These are phyloP conservation scores for Haliclona indistincta DNA, from an alignment of 37 sponge, comb jelly and placozoan species.

Conservation along the genomic window DNA sequence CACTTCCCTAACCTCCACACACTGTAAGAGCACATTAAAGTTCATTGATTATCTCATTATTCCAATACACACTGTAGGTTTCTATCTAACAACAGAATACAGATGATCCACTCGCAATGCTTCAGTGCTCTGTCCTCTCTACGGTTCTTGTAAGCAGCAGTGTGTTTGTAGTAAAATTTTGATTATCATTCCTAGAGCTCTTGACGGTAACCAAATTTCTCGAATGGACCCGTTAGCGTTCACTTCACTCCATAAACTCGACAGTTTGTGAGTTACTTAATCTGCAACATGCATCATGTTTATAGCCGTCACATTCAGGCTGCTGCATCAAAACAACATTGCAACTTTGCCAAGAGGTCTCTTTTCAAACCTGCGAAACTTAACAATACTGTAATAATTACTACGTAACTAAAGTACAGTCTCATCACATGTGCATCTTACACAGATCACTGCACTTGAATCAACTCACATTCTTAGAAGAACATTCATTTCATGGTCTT, in stretches of 20 bases:
- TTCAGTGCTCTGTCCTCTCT: constrained; percentile 37
- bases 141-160: constrained; percentile 45
- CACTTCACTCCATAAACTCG: constrained; percentile 16
- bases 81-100: constrained; percentile 41
- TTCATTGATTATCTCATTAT: neutral
- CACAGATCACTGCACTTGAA: constrained; percentile 52
- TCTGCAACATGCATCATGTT: neutral
- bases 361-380: constrained; percentile 1
- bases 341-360: constrained; percentile 15
- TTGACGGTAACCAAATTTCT: constrained; percentile 47
- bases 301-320: constrained; percentile 5
- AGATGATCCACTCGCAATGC: constrained; percentile 21
- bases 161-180: neutral
- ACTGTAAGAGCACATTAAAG: constrained; percentile 37
- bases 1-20: constrained; percentile 9
- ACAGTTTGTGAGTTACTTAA: constrained; percentile 40
- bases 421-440: neutral
- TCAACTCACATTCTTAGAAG: constrained; percentile 15
- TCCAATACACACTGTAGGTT: constrained; percentile 24
- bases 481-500: neutral
- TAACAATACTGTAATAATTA: constrained; percentile 15
- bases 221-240: constrained; percentile 25
- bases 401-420: neutral
- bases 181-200: constrained; percentile 13
- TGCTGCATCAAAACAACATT: constrained; percentile 31